Evolutionary conservation across 2,888 invertebrate species (phyloP).

Genomic region (Schizaphis graminum): DNA sequence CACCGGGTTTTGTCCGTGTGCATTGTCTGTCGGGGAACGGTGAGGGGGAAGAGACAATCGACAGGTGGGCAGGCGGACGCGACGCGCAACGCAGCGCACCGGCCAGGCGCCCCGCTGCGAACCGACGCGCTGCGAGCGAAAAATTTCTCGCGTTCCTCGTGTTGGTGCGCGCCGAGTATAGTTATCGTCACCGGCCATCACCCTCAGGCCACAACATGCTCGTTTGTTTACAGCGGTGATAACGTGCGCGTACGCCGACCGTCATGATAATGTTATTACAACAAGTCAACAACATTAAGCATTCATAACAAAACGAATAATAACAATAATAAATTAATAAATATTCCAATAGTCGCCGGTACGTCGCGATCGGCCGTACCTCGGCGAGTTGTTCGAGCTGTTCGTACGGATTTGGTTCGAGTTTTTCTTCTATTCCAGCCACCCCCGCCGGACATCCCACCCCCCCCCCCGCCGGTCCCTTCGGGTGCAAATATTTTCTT

Average conservation of each 20-base stretch:
- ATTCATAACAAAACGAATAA: background rate
- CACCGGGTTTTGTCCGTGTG: background rate
- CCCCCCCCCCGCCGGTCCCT: background rate
- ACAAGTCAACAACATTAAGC: background rate
- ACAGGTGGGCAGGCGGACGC: background rate
- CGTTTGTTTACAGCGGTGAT: constrained; percentile 9
- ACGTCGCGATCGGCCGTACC: background rate
- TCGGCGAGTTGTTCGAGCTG: background rate
- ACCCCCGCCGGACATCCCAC: background rate
- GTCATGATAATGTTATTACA: background rate
- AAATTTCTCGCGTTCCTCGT: background rate
- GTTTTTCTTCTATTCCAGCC: background rate
- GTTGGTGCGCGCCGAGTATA: background rate
- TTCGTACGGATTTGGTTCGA: background rate
- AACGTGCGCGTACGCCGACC: background rate
- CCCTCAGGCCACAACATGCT: background rate
- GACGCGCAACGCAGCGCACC: constrained; percentile 20
- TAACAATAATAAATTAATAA: background rate
- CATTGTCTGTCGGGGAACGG: background rate
- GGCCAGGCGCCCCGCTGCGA: background rate
- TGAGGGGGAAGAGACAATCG: background rate
- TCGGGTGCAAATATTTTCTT: background rate
- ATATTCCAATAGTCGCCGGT: too few species aligned
- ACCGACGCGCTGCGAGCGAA: background rate
- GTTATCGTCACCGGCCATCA: constrained; percentile 7